Percentiles rank a stretch among this genome's conserved stretches.
Conservation (phyloP, 92 coral and sea anemone species). For the Diadumene lineata region DNA sequence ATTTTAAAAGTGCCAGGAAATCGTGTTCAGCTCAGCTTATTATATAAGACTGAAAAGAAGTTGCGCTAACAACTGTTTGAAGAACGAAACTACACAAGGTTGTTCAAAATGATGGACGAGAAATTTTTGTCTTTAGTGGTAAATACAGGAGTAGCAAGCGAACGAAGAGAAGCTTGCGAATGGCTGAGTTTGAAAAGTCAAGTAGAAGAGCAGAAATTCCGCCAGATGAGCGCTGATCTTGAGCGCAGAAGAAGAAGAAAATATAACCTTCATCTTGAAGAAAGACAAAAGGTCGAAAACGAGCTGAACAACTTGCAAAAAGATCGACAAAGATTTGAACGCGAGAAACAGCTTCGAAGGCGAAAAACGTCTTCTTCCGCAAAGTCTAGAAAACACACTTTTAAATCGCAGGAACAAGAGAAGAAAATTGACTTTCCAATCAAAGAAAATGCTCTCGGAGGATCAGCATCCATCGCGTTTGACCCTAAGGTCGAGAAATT, state of each 20-base stretch:
- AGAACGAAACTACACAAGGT: background rate
- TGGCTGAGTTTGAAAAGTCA: constrained; percentile 60
- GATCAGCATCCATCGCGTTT: constrained; percentile 72
- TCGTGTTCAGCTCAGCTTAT: background rate
- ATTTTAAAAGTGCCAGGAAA: too few species aligned
- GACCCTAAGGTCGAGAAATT: constrained; percentile 60
- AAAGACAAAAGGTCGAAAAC: constrained; percentile 45
- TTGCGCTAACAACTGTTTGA: background rate
- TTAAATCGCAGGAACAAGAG: constrained; percentile 10
- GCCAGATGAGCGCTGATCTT: constrained; percentile 65
- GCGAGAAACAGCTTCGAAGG: constrained; percentile 69
- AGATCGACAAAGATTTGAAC: constrained; percentile 72
- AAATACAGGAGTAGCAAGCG: constrained; percentile 36
- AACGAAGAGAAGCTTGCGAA: constrained; percentile 47
- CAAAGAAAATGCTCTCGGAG: constrained; percentile 63
- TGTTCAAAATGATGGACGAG: constrained; percentile 23
- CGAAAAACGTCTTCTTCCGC: constrained; percentile 47
- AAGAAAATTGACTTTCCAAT: constrained; percentile 42
- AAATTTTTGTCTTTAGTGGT: constrained; percentile 33
- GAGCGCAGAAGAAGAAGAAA: constrained; percentile 62
- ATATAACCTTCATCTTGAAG: constrained; percentile 54
- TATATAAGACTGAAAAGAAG: background rate
- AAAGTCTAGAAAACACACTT: constrained; percentile 15
- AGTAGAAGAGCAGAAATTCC: constrained; percentile 57
- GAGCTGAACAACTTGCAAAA: constrained; percentile 58